phyloP scores from a whole-genome alignment of 2,113 vertebrate genomes.

The Plectropomus leopardus region DNA sequence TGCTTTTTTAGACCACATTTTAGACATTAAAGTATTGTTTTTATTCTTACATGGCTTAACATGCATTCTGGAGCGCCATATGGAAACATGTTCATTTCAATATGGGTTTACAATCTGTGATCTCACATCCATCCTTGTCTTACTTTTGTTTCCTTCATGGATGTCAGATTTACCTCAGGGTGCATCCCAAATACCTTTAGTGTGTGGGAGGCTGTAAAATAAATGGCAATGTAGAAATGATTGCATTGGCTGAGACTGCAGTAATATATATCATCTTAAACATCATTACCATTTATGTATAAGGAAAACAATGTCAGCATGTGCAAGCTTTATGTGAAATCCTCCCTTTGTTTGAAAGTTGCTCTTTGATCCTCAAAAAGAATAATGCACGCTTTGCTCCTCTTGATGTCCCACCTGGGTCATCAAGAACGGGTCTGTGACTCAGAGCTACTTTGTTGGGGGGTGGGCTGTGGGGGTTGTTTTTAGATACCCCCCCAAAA shows the following conservation, averaged over 20 bases:
- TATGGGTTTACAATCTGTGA: neutral
- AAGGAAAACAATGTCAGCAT: constrained; percentile 10
- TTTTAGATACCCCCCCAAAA: too few relatives aligned
- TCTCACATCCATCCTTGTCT: constrained; percentile 5
- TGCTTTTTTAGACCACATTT: neutral
- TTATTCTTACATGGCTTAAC: neutral
- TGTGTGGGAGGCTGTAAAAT: constrained; percentile 53
- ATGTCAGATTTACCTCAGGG: constrained; percentile 51
- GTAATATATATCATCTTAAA: constrained; percentile 17
- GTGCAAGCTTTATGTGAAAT: constrained; percentile 14
- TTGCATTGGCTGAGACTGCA: constrained; percentile 10
- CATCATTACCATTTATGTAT: constrained; percentile 37
- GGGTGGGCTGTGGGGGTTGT: too few relatives aligned
- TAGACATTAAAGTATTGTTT: neutral
- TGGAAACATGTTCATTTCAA: neutral
- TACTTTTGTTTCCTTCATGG: constrained; percentile 11
- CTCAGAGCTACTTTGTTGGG: too few relatives aligned
- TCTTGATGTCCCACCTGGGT: too few relatives aligned
- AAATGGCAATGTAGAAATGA: constrained; percentile 38
- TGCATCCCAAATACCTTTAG: constrained; percentile 50
- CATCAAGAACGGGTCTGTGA: too few relatives aligned
- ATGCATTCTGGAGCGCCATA: neutral
- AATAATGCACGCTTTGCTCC: neutral
- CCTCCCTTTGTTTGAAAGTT: constrained; percentile 4
- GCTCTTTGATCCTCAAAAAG: constrained; percentile 1